Evolutionary conservation across 2,113 vertebrate genomes (phyloP).

Genomic region (Lethenteron reissneri): DNA sequence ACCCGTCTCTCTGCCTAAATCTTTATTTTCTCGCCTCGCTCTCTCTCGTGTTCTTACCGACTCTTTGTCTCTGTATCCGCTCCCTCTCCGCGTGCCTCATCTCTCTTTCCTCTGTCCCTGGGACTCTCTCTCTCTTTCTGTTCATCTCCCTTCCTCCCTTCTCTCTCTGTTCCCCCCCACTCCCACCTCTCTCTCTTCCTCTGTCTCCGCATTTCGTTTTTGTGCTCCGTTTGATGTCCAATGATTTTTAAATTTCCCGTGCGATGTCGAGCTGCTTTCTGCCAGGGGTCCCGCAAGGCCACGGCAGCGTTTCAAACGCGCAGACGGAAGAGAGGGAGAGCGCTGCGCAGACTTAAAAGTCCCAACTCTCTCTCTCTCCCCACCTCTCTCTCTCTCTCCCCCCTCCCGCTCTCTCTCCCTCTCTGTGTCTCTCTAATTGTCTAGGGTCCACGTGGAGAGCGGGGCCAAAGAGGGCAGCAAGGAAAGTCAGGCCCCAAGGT

Average conservation of each 20-base stretch:
- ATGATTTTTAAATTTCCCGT: too few relatives aligned
- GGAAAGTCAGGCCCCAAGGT: constrained; percentile 2
- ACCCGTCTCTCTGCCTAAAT: too few relatives aligned
- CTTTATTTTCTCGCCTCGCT: too few relatives aligned
- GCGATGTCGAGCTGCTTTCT: too few relatives aligned
- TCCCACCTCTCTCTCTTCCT: neutral
- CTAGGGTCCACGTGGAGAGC: constrained; percentile 3
- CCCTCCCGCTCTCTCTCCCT: neutral
- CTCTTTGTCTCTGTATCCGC: neutral
- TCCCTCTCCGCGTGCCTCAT: neutral
- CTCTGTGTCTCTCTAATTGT: neutral
- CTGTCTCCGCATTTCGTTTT: too few relatives aligned
- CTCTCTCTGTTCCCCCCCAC: neutral
- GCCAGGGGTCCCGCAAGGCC: too few relatives aligned
- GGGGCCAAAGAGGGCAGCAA: constrained; percentile 5
- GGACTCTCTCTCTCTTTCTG: neutral
- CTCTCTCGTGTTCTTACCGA: too few relatives aligned
- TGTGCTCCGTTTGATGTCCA: too few relatives aligned
- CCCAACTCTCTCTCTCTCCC: neutral
- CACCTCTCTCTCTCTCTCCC: neutral
- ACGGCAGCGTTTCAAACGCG: too few relatives aligned
- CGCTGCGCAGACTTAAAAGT: neutral
- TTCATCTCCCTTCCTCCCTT: neutral
- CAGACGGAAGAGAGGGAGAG: too few relatives aligned
- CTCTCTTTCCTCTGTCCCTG: neutral